Conservation (phyloP, 2,888 invertebrate species). For the Nephrotoma appendiculata region DNA sequence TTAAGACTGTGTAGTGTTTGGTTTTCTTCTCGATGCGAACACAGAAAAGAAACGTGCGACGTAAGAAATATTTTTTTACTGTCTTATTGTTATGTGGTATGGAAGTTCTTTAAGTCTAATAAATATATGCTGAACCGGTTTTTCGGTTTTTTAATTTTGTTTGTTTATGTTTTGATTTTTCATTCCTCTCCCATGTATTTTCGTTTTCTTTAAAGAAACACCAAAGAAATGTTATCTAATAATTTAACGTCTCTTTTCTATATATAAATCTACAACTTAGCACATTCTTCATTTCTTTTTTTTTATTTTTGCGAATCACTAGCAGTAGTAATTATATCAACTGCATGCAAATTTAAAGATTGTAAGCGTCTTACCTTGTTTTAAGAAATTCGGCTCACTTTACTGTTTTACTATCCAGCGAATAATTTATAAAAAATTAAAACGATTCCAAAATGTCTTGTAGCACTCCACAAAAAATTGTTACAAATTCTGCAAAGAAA, state of each 20-base stretch:
- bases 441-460: background rate
- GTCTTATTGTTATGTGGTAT: background rate
- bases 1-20: background rate
- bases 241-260: background rate
- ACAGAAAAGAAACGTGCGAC: background rate
- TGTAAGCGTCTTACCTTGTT: background rate
- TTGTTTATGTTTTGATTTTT: background rate
- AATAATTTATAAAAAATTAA: background rate
- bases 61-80: background rate
- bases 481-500: background rate
- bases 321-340: background rate
- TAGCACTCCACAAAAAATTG: background rate
- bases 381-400: background rate
- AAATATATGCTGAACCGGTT: background rate
- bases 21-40: background rate
- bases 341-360: background rate
- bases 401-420: background rate
- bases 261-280: background rate
- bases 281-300: background rate
- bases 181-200: background rate
- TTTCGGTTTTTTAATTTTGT: background rate
- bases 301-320: background rate
- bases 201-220: background rate
- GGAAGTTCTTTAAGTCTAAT: background rate
- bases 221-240: background rate